These are phyloP conservation scores for Heteropelma amictum DNA, from an alignment of 2,888 invertebrate species.

Conservation along the genomic window DNA sequence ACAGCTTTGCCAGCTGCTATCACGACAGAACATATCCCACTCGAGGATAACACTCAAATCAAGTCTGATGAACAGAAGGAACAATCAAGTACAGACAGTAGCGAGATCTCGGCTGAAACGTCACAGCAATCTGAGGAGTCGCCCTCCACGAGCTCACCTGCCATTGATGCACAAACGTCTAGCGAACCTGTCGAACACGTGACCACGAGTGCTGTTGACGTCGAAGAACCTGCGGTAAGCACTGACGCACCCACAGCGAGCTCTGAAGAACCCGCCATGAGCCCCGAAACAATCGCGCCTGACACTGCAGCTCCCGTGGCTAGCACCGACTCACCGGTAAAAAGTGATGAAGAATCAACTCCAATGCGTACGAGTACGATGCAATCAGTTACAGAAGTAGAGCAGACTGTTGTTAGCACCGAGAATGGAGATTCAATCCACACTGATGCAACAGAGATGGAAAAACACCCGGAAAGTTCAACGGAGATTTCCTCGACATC, in stretches of 20 bases:
- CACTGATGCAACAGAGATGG: slow-evolving; percentile 34
- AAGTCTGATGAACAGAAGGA: slow-evolving; percentile 14
- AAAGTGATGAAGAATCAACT: slow-evolving; percentile 12
- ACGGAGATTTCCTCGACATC: slow-evolving; percentile 14
- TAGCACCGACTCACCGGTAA: slow-evolving; percentile 37
- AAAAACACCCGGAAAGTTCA: slow-evolving; percentile 10
- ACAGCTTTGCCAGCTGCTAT: background rate
- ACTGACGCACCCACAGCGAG: slow-evolving; percentile 37
- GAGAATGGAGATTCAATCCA: slow-evolving; percentile 32
- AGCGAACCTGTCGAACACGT: slow-evolving; percentile 36
- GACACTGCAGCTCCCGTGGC: slow-evolving; percentile 47
- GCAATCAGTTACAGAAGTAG: slow-evolving; percentile 12
- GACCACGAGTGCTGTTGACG: slow-evolving; percentile 15
- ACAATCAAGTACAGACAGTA: slow-evolving; percentile 38
- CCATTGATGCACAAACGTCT: slow-evolving; percentile 24
- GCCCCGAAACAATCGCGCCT: background rate
- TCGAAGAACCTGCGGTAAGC: slow-evolving; percentile 38
- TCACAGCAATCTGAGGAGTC: slow-evolving; percentile 16
- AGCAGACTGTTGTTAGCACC: slow-evolving; percentile 14
- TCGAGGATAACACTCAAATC: slow-evolving; percentile 1
- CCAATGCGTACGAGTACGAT: slow-evolving; percentile 7
- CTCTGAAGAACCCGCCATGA: slow-evolving; percentile 16
- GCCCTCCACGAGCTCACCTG: slow-evolving; percentile 20
- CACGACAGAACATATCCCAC: background rate
- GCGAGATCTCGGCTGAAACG: slow-evolving; percentile 3